These are phyloP conservation scores for Puma concolor DNA, from an alignment of 2,113 vertebrate genomes.

Conservation along the genomic window DNA sequence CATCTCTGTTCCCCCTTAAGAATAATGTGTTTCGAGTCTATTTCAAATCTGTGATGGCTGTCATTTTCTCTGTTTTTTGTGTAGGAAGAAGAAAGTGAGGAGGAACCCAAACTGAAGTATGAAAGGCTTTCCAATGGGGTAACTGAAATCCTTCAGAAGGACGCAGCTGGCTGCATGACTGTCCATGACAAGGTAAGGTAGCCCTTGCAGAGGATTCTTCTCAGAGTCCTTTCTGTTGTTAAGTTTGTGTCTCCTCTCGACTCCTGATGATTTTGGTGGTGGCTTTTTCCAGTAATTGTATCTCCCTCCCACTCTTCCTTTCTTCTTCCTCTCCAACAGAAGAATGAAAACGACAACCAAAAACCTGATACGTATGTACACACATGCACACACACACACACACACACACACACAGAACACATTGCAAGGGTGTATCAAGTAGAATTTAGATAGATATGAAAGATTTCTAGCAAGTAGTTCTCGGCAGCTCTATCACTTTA, in stretches of 20 bases:
- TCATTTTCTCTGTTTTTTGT: constrained; percentile 12
- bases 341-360: neutral
- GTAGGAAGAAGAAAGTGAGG: constrained; percentile 98
- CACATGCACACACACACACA: too few relatives aligned
- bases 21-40: neutral
- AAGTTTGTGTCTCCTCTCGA: neutral
- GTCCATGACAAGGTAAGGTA: constrained; percentile 96
- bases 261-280: neutral
- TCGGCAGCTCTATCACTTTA: neutral
- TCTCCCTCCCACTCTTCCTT: neutral
- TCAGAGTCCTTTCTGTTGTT: neutral
- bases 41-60: neutral
- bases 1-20: neutral
- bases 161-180: constrained; percentile 98
- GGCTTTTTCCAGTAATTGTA: neutral
- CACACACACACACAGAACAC: neutral
- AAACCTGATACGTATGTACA: neutral
- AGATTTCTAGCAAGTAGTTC: neutral
- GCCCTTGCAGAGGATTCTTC: neutral
- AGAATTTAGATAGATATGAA: neutral
- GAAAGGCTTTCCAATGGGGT: constrained; percentile 97
- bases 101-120: constrained; percentile 98
- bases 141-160: constrained; percentile 96
- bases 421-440: neutral
- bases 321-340: neutral